Evolutionary conservation across 2,113 vertebrate genomes (phyloP).

Genomic region (Otus sunia): DNA sequence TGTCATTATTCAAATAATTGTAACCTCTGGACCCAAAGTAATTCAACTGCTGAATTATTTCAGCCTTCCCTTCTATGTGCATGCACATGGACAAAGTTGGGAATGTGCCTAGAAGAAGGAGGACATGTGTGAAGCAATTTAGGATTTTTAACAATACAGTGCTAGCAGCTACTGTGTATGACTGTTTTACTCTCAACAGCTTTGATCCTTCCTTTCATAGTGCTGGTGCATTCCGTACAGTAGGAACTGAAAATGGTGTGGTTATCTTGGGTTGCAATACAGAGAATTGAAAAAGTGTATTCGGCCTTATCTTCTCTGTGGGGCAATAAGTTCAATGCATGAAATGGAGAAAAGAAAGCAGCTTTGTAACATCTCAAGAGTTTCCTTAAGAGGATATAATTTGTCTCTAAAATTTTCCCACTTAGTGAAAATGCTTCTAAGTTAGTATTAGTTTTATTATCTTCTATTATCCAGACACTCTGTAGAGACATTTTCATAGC

Average conservation of each 20-base stretch:
- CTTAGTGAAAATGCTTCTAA: background rate
- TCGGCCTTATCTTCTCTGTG: background rate
- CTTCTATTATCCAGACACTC: background rate
- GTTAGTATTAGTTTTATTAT: constrained; percentile 7
- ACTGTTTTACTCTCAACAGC: background rate
- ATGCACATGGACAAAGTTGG: fast-evolving
- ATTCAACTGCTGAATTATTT: background rate
- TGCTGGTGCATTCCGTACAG: background rate
- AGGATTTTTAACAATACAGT: background rate
- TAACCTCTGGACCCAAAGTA: background rate
- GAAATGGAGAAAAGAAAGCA: background rate
- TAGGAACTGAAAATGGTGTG: background rate
- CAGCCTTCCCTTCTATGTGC: background rate
- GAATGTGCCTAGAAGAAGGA: fast-evolving
- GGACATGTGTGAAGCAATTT: background rate
- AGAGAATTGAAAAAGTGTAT: background rate
- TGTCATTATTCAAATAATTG: background rate
- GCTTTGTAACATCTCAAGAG: background rate
- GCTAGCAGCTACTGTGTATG: background rate
- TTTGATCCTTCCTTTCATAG: background rate
- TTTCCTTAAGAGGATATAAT: background rate
- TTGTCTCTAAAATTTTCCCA: background rate
- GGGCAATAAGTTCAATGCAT: background rate
- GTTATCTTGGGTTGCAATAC: background rate
- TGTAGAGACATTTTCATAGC: background rate